phyloP scores from a whole-genome alignment of 2,797 vertebrate species.

The Phrynocephalus forsythii region DNA sequence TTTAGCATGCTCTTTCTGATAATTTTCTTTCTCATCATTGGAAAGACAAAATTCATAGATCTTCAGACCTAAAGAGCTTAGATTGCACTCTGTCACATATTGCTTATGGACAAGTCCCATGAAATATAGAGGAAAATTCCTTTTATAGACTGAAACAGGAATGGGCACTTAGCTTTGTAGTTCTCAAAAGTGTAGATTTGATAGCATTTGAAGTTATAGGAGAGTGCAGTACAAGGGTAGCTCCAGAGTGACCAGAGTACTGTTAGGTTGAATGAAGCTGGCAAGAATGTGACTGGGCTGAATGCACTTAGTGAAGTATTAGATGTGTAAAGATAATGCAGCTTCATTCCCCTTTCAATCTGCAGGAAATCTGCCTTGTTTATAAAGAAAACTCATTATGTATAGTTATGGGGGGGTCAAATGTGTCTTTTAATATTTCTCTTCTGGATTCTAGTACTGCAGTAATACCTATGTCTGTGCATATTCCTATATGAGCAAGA shows the following conservation, averaged over 20 bases:
- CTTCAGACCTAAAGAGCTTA: not conserved
- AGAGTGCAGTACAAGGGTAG: not conserved
- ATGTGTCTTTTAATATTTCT: not conserved
- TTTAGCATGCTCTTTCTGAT: too few relatives aligned
- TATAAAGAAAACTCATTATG: not conserved
- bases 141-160: not conserved
- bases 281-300: not conserved
- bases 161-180: not conserved
- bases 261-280: too few relatives aligned
- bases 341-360: not conserved
- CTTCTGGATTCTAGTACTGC: not conserved
- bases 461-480: not conserved
- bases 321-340: not conserved
- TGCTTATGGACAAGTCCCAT: not conserved
- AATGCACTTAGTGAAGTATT: not conserved
- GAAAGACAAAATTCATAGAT: not conserved
- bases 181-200: not conserved
- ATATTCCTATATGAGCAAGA: not conserved
- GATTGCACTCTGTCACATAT: not conserved
- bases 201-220: not conserved
- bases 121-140: not conserved
- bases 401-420: not conserved
- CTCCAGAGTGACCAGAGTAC: too few relatives aligned
- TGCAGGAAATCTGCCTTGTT: not conserved
- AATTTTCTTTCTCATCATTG: too few relatives aligned